Base-by-base conservation (phyloP, 2,888 invertebrate genomes). In the Thecocarcelia acutangulata region DNA sequence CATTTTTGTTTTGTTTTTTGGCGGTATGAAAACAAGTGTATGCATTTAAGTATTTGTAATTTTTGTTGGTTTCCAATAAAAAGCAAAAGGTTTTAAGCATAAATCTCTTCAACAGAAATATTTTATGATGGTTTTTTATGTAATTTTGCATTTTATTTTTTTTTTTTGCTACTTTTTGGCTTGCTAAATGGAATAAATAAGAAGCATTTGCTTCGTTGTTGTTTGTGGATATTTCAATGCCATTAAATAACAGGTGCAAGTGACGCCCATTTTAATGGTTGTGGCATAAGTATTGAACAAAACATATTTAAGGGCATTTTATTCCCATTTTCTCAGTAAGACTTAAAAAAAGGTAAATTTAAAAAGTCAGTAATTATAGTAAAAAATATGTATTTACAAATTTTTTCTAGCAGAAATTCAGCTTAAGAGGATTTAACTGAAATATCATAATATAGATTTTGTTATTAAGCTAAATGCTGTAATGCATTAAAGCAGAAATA, bases 51-150 rank as follows among this genome's bases (percentile, higher is more conserved):
- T 76, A 63, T 72, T 76, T 76, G 61, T 68, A 76, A 76, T 68
- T 76, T 63, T 76, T 68, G 68, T 61, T 68, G 79, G 68, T 80
- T 80, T 74, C 79, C 79, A 80, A 74, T 74, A 74, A 79, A 79
- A 73, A 63, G 68, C 79, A 74, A 79, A 74, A 48, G 80, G 63
- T 64, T 69, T 56, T 40, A 11, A 64, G 37, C 79, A 80, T 80
- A 80, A 80, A 80, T 80, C 69, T 75, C 64, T 56, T 61, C 40
- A 50, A 58, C 40, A 69, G 54, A 73, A 74, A 75, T 70, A 64
- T 69, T 75, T 75, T 75, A 75, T 75, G 75, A 69, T 63, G 46
- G 28, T 54, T 68, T 42, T 58, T 33, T 21, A 15, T 42, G 21
- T 1, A 6, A 15, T 42, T 40, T 13, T 12, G 4, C 33, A 6